phyloP scores from a whole-genome alignment of 2,797 vertebrate species.

The Pampus argenteus region DNA sequence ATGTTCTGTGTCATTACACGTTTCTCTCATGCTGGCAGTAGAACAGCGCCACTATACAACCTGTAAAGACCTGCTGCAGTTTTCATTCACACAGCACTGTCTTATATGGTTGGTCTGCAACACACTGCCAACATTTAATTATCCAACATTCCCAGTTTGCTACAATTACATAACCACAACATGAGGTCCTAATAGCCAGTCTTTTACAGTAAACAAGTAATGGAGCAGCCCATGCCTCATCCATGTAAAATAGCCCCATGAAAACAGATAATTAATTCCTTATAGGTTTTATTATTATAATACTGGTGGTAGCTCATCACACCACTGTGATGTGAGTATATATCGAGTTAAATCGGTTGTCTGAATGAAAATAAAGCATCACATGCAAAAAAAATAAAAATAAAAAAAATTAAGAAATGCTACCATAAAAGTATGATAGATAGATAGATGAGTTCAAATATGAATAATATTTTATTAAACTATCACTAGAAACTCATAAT shows the following conservation, averaged over 20 bases:
- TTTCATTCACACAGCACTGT: neutral
- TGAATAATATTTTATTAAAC: too few species aligned
- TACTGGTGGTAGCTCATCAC: neutral
- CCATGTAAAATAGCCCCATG: neutral
- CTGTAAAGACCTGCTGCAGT: neutral
- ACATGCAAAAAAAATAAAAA: too few species aligned
- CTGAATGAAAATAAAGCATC: neutral
- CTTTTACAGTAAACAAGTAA: constrained; percentile 56
- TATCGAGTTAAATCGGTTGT: neutral
- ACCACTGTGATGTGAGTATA: neutral
- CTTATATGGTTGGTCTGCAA: neutral
- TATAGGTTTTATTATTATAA: neutral
- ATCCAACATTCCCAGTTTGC: constrained; percentile 33
- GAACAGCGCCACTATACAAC: constrained; percentile 2
- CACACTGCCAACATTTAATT: neutral
- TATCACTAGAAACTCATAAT: neutral
- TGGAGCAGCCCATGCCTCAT: constrained; percentile 17
- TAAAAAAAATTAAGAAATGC: too few species aligned
- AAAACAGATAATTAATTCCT: neutral
- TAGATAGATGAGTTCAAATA: neutral
- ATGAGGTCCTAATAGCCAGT: constrained; percentile 23
- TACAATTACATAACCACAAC: constrained; percentile 65
- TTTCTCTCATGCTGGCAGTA: neutral
- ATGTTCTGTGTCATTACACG: neutral
- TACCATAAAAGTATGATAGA: neutral